Evolutionary conservation across 2,888 invertebrate genomes (phyloP), one percentile per base, ranked within the genome.

Genomic region (Bursaphelenchus okinawaensis): DNA sequence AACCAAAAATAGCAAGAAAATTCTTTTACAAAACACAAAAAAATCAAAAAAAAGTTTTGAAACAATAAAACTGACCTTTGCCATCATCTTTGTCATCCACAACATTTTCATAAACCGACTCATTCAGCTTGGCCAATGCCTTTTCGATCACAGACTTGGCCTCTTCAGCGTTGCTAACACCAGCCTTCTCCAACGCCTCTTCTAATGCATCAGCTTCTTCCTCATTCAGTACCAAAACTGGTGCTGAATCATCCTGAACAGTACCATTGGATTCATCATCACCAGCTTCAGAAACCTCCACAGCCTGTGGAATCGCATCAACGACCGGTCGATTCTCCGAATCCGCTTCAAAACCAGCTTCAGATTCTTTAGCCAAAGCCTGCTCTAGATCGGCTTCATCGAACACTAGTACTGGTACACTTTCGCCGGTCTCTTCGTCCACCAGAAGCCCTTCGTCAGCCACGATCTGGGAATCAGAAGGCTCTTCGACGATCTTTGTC

Each of bases 351-450:
- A n/a, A n/a, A n/a, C n/a, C n/a, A n/a, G n/a, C n/a, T n/a, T n/a
- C n/a, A 12, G 22, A 12, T 6, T 6, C 54, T 6, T 24, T 12
- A 12, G 12, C 16, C 40, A 40, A 4, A 12, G 40, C 40, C 3
- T 6, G 12, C 27, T 56, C 56, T 26, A 19, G 24, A 12, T 24
- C 24, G 20, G 16, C 63, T 19, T 62, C 63, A 9, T 66, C 50
- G 52, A 66, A 56, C 22, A 66, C 19, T 16, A 66, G 24, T 16
- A 66, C 66, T 16, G 66, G 66, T 8, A 66, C 57, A 8, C 67
- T 66, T 31, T 56, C 59, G 26, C 67, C 67, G 1, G 50, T 23
- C 20, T 67, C 66, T 19, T 68, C 58, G 55, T 66, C 66, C 22
- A 66, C 66, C 23, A 66, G 23, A 19, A 67, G 24, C 27, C 57